Conservation (phyloP, 2,797 vertebrate genomes). For the Toxotes lorentzi region DNA sequence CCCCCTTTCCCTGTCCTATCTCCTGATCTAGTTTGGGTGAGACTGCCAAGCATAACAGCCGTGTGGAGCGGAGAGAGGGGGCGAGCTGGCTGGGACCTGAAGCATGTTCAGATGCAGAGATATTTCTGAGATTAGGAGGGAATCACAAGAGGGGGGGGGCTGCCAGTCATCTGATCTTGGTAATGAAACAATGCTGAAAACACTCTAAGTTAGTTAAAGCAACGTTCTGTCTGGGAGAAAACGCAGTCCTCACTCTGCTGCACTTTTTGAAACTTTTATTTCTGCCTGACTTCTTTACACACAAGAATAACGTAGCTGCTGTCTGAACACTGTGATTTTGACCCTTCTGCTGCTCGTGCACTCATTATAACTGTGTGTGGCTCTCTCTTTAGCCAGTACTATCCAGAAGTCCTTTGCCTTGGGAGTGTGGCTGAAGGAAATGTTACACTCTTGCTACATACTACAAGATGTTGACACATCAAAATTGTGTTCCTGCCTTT, state of each 20-base stretch:
- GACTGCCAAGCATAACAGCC: slow-evolving; percentile 78
- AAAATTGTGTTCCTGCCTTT: slow-evolving; percentile 62
- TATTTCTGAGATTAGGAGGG: slow-evolving; percentile 78
- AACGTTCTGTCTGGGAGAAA: slow-evolving; percentile 27
- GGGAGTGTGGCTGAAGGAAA: slow-evolving; percentile 46
- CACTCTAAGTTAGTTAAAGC: slow-evolving; percentile 46
- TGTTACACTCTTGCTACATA: slow-evolving; percentile 59
- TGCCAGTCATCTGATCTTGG: slow-evolving; percentile 71
- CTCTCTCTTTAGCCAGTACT: slow-evolving; percentile 15
- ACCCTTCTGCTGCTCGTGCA: slow-evolving; percentile 23
- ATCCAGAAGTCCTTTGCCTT: slow-evolving; percentile 38
- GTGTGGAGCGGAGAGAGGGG: slow-evolving; percentile 40
- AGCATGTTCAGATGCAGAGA: slow-evolving; percentile 81
- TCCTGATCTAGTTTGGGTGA: slow-evolving; percentile 73
- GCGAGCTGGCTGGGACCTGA: slow-evolving; percentile 60
- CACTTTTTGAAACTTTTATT: neutral
- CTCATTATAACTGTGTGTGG: neutral
- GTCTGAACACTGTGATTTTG: slow-evolving; percentile 1
- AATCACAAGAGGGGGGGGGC: slow-evolving; percentile 62
- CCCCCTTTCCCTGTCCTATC: slow-evolving; percentile 66
- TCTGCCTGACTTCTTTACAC: neutral
- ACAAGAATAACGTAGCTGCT: neutral
- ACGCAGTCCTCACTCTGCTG: neutral
- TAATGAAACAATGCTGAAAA: slow-evolving; percentile 61
- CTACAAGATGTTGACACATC: slow-evolving; percentile 65